Percentiles rank a stretch among this genome's conserved stretches.
phyloP scores from a whole-genome alignment of 2,113 vertebrate species.

The Aptenodytes forsteri region DNA sequence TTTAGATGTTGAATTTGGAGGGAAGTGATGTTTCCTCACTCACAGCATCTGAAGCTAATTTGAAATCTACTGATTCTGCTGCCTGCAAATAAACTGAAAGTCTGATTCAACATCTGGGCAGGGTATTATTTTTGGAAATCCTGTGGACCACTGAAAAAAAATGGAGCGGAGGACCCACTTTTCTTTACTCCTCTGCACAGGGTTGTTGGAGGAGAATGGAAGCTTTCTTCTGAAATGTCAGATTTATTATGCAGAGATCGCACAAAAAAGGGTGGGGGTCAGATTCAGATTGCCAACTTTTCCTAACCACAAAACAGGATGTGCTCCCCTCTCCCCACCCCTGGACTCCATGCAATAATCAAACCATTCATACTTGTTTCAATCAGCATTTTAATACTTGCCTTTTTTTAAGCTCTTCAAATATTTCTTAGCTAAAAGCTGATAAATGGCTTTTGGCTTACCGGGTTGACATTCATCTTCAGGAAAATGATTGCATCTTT shows the following conservation, averaged over 20 bases:
- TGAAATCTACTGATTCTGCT: slow-evolving; percentile 63
- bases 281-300: slow-evolving; percentile 36
- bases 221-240: slow-evolving; percentile 44
- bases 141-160: slow-evolving; percentile 21
- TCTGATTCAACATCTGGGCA: slow-evolving; percentile 53
- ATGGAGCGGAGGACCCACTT: not conserved
- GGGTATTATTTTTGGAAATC: slow-evolving; percentile 75
- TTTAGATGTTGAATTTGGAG: slow-evolving; percentile 64
- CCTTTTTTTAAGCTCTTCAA: slow-evolving; percentile 16
- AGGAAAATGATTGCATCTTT: not conserved
- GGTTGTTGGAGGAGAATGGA: slow-evolving; percentile 30
- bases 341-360: slow-evolving; percentile 18
- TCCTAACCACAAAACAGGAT: slow-evolving; percentile 51
- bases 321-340: slow-evolving; percentile 1
- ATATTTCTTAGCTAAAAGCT: slow-evolving; percentile 16
- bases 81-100: slow-evolving; percentile 68
- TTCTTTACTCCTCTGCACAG: not conserved
- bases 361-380: slow-evolving; percentile 37
- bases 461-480: not conserved
- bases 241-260: slow-evolving; percentile 24
- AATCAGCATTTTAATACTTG: slow-evolving; percentile 12
- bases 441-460: slow-evolving; percentile 15
- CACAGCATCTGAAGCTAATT: slow-evolving; percentile 67
- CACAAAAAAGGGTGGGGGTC: slow-evolving; percentile 30
- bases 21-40: slow-evolving; percentile 44